Base-by-base conservation (phyloP, 2,888 invertebrate species). In the Agrochola lota region DNA sequence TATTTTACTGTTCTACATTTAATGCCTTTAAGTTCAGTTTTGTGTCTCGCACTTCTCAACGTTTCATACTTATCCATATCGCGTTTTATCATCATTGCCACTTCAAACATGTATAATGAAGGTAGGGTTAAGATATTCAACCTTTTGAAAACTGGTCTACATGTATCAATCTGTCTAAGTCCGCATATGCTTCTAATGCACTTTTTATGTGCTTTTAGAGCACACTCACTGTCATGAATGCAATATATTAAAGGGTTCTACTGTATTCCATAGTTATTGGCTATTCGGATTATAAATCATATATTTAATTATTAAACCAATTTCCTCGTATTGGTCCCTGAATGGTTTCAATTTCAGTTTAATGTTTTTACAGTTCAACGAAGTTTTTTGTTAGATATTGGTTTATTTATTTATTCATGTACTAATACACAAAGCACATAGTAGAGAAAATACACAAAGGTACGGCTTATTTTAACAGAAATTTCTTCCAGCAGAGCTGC, bases 321-420 rank as follows among this genome's bases (percentile, higher is more conserved):
- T 72, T 59, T 15, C 43, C 23, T 83, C 46, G 59, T 79, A 79
- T 71, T 78, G 43, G n/a, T 57, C 64, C 26, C 23, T 64, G 30
- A 66, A 63, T 72, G 43, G 23, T 70, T 79, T 71, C 17, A 62
- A 49, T 79, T 62, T 77, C 43, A 43, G 20, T 26, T 12, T 35
- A 17, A 26, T 57, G 26, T 57, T 79, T 57, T 66, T 46, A 55
- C 35, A 46, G 46, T 17, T 1, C 4, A 17, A 26, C 12, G 12
- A 26, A 63, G n/a, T 77, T 57, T 17, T 20, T 57, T 68, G 26
- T 5, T 17, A 35, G 11, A n/a, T 17, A 15, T 66, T 55, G 8
- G 30, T 46, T 40, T 55, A 9, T 49, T 52, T 52, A n/a, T 55
- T 17, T n/a, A 9, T 52, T 20, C 26, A 40, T 60, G 23, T 40